Base-by-base conservation (phyloP, 2,888 invertebrate species). In the Oasisia sp. region DNA sequence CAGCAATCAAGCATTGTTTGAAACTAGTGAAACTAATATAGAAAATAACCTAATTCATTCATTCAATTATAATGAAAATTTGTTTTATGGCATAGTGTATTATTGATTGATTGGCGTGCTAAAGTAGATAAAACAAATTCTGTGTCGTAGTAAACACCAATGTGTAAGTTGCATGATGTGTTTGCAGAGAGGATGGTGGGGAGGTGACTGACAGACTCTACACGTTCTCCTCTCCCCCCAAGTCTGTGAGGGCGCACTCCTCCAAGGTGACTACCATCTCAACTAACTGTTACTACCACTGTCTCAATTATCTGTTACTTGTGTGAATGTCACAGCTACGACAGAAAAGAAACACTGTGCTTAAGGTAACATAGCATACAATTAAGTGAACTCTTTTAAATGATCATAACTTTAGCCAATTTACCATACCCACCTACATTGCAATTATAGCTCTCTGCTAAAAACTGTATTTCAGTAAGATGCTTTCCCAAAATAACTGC, bases 191-290 rank as follows among this genome's bases (percentile, higher is more conserved):
- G 32, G 93, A 93, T 9, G 93, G 93, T 11, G 93, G 94, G 89
- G 92, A 32, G 44, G 91, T 56, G 0, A 74, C 12, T 32, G 38
- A 89, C n/a, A 32, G 74, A n/a, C 74, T 74, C 3, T 95, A 95
- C 92, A 91, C 95, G 91, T 95, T 95, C 94, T 94, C 94, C 9
- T 95, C 95, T 5, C 94, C 94, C 27, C 95, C 95, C 0, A 95
- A 95, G 93, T 74, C 74, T 19, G 74, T 74, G 74, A 74, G 74
- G 74, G n/a, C 74, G 27, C 74, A 74, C n/a, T 19, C n/a, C 74
- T 74, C 74, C 27, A 74, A n/a, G 74, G 74, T 74, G 74, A 74
- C 3, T 74, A 74, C 74, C 38, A 38, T 38, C 38, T 38, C 38
- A 38, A 38, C 38, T 38, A 38, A 38, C 38, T 38, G 74, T 74